These are phyloP conservation scores for Coreius guichenoti DNA, from an alignment of 2,797 vertebrate genomes.

Conservation along the genomic window DNA sequence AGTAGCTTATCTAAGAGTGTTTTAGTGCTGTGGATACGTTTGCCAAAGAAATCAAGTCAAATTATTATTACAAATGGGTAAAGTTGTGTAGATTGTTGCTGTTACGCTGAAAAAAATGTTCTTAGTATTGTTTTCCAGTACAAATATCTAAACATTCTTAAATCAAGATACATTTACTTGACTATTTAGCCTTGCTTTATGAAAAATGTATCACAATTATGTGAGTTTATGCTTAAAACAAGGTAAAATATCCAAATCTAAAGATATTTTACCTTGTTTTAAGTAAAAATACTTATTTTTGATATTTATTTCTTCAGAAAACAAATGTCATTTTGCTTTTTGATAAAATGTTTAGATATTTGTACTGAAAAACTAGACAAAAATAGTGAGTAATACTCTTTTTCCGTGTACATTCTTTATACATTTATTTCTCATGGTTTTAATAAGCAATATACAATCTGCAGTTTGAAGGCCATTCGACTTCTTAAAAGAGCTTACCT, in stretches of 20 bases:
- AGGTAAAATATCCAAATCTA: neutral
- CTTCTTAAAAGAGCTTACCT: neutral
- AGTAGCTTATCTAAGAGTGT: neutral
- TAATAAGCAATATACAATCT: neutral
- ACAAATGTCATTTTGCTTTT: neutral
- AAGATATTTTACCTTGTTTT: neutral
- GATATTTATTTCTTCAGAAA: neutral
- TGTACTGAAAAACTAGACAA: neutral
- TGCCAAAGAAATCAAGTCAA: constrained; percentile 11
- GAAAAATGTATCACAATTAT: neutral
- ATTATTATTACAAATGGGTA: constrained; percentile 13
- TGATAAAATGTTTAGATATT: neutral
- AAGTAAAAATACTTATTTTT: neutral
- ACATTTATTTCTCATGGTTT: neutral
- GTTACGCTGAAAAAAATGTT: neutral
- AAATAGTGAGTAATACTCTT: neutral
- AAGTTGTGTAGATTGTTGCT: neutral
- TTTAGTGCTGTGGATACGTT: neutral
- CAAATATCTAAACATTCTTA: neutral
- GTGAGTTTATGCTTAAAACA: neutral
- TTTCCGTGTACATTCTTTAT: neutral
- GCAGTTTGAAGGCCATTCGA: neutral
- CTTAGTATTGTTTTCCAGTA: neutral
- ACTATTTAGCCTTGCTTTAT: neutral
- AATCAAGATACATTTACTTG: neutral